These are phyloP conservation scores for Empidonax alnorum DNA, from an alignment of 2,113 vertebrate genomes.

Conservation along the genomic window DNA sequence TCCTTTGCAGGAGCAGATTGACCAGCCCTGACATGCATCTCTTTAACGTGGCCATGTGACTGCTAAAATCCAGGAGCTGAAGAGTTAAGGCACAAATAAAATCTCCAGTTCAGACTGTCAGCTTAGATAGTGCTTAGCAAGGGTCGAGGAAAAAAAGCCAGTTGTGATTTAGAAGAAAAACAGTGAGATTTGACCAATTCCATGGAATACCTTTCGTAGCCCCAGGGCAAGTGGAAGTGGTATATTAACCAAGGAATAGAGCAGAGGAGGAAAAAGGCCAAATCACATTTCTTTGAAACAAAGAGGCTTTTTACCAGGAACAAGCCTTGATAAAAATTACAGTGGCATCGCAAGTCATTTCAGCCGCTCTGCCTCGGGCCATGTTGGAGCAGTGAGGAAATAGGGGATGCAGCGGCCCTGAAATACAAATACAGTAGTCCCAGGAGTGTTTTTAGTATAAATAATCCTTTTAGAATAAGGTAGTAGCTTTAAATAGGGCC, in stretches of 20 bases:
- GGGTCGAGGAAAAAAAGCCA: constrained; percentile 57
- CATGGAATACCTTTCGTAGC: constrained; percentile 78
- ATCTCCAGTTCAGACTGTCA: constrained; percentile 39
- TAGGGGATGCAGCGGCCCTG: constrained; percentile 67
- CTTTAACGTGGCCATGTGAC: neutral
- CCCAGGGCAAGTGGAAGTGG: constrained; percentile 79
- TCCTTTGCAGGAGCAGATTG: neutral
- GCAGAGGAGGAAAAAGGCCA: constrained; percentile 78
- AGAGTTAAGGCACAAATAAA: constrained; percentile 63
- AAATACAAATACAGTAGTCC: constrained; percentile 70
- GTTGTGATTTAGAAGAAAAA: constrained; percentile 78
- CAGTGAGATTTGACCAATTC: constrained; percentile 75
- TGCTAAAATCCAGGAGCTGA: neutral
- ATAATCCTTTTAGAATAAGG: constrained; percentile 75
- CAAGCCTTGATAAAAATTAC: constrained; percentile 85
- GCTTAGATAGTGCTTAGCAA: constrained; percentile 64
- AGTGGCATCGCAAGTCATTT: constrained; percentile 79
- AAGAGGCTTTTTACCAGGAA: constrained; percentile 84
- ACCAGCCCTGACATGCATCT: neutral
- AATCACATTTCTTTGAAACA: constrained; percentile 84
- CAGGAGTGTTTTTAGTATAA: constrained; percentile 70
- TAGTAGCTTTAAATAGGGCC: constrained; percentile 66
- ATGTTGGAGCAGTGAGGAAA: constrained; percentile 74
- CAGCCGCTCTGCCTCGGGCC: constrained; percentile 72
- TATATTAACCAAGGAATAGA: constrained; percentile 81